Conservation (phyloP, 1,140 invertebrate genomes). For the Diplogasteroides magnus region DNA sequence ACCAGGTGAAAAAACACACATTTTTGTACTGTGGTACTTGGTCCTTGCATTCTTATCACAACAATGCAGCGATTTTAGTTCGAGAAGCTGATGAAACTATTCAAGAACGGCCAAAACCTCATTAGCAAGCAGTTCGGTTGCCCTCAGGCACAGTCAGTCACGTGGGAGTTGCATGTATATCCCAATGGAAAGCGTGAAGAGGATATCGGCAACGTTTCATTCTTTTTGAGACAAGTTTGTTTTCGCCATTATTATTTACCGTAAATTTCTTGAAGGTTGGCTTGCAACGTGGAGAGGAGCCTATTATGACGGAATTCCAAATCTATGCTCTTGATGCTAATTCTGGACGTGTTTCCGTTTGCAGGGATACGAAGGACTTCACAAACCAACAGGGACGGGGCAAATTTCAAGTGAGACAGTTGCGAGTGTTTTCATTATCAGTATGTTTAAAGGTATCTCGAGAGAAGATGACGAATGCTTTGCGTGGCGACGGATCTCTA, state of each 20-base stretch:
- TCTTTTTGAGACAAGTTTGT: conserved; percentile 52
- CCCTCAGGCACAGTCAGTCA: conserved; percentile 38
- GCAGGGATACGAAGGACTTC: conserved; percentile 53
- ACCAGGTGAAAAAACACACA: conserved; percentile 28
- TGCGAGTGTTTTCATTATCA: conserved; percentile 18
- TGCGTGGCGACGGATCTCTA: conserved; percentile 43
- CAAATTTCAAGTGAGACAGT: conserved; percentile 43
- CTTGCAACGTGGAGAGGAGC: conserved; percentile 43
- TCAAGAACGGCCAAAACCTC: conserved; percentile 50
- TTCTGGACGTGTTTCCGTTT: conserved; percentile 38
- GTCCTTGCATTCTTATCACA: too few species aligned
- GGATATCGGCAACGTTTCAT: conserved; percentile 45
- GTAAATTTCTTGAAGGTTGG: conserved; percentile 1
- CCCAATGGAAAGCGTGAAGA: conserved; percentile 54
- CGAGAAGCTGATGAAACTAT: conserved; percentile 49
- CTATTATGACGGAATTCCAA: conserved; percentile 54
- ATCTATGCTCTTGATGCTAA: conserved; percentile 44
- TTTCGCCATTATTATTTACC: conserved; percentile 19
- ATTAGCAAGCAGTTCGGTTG: conserved; percentile 40
- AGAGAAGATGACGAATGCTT: conserved; percentile 37
- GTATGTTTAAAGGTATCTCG: conserved; percentile 27
- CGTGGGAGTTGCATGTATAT: conserved; percentile 53
- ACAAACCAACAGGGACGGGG: conserved; percentile 52
- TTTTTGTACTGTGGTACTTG: too few species aligned
- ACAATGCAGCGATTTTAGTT: conserved; percentile 35